These are phyloP conservation scores for Pelodiscus sinensis DNA, from an alignment of 2,113 vertebrate species.

Conservation along the genomic window DNA sequence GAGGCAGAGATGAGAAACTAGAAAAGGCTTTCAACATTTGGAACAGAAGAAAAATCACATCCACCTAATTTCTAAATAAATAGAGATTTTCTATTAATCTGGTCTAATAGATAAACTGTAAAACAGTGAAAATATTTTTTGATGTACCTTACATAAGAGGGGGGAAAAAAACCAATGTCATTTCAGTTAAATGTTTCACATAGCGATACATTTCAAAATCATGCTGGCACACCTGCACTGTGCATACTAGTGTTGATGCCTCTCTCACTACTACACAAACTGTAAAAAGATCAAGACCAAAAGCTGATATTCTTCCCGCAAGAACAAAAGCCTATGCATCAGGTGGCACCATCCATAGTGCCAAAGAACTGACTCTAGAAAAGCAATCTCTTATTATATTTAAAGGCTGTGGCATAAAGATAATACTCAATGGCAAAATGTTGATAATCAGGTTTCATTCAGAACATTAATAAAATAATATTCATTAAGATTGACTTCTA, in stretches of 20 bases:
- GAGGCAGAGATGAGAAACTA: not conserved
- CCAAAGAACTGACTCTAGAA: accelerated
- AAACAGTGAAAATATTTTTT: constrained; percentile 18
- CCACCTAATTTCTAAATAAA: not conserved
- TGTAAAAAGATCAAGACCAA: not conserved
- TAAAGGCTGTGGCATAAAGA: accelerated
- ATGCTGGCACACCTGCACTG: not conserved
- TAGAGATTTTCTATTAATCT: not conserved
- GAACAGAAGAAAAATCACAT: not conserved
- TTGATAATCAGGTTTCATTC: not conserved
- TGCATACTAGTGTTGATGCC: not conserved
- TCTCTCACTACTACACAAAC: not conserved
- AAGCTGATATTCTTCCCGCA: not conserved
- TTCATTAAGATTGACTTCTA: not conserved
- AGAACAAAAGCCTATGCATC: not conserved
- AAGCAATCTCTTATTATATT: not conserved
- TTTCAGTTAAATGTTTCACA: not conserved
- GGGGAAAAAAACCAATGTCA: not conserved
- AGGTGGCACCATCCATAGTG: not conserved
- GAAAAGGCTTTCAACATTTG: not conserved
- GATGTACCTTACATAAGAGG: not conserved
- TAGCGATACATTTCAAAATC: not conserved
- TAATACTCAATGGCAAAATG: not conserved
- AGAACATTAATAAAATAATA: not conserved
- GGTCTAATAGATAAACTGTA: not conserved